Conservation (phyloP, 2,113 vertebrate genomes). For the Chaetops frenatus region DNA sequence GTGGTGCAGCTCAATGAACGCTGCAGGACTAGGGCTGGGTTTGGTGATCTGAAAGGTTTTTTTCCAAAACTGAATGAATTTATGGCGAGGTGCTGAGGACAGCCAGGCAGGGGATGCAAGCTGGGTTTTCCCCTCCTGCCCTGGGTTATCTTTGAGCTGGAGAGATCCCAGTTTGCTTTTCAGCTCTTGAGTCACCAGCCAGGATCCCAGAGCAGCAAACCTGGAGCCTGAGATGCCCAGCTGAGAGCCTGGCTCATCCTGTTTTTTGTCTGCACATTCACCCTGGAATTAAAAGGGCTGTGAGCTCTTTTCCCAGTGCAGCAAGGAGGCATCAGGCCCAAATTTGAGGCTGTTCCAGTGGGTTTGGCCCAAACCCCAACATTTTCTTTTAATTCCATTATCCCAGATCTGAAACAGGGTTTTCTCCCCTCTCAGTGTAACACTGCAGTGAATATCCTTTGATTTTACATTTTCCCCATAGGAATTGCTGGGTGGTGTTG, state of each 20-base stretch:
- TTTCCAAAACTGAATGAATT: not conserved
- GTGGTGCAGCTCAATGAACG: not conserved
- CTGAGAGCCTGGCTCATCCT: not conserved
- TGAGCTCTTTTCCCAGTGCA: not conserved
- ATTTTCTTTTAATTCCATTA: rapidly evolving
- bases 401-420: rapidly evolving
- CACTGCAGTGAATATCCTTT: not conserved
- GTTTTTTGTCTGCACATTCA: not conserved
- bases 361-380: not conserved
- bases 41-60: not conserved
- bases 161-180: not conserved
- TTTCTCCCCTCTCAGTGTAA: not conserved
- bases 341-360: not conserved
- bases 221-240: rapidly evolving
- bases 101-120: not conserved
- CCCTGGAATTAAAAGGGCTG: not conserved
- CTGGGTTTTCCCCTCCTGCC: not conserved
- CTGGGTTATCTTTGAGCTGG: not conserved
- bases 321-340: not conserved
- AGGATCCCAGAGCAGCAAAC: not conserved
- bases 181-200: not conserved
- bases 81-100: not conserved
- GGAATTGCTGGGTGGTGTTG: not conserved
- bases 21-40: not conserved
- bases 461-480: not conserved